These are phyloP conservation scores for Pachymerium ferrugineum DNA, from an alignment of 2,888 invertebrate species.

Conservation along the genomic window DNA sequence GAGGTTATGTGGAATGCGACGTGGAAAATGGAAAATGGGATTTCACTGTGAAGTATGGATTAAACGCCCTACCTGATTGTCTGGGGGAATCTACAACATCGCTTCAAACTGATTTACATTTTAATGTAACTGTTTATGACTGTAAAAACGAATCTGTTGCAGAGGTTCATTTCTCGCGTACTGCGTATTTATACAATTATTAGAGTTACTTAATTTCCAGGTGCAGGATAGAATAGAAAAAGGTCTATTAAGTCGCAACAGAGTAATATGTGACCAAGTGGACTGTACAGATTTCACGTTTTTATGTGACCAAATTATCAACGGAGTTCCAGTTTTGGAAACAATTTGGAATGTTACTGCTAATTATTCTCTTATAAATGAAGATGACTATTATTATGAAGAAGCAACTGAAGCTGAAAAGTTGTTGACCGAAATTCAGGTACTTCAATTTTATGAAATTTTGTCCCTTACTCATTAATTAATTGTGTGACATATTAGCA, in stretches of 20 bases:
- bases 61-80: neutral
- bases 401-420: neutral
- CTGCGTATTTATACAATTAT: neutral
- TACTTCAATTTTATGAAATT: neutral
- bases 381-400: neutral
- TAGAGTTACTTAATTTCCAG: neutral
- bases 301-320: neutral
- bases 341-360: conserved; percentile 25
- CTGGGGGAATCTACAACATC: neutral
- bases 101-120: neutral
- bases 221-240: neutral
- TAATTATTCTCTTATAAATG: neutral
- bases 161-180: neutral
- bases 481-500: neutral
- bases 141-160: neutral
- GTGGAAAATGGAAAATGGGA: neutral
- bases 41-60: neutral
- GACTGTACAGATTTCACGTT: conserved; percentile 9
- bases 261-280: neutral
- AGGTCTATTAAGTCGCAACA: neutral
- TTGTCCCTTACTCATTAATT: neutral
- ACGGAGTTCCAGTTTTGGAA: neutral
- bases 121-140: neutral
- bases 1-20: neutral
- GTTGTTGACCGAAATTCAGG: conserved; percentile 19